Percentiles rank a stretch among this genome's conserved stretches.
Conservation (phyloP, 1,140 invertebrate species). For the Drosophila lacteicornis region DNA sequence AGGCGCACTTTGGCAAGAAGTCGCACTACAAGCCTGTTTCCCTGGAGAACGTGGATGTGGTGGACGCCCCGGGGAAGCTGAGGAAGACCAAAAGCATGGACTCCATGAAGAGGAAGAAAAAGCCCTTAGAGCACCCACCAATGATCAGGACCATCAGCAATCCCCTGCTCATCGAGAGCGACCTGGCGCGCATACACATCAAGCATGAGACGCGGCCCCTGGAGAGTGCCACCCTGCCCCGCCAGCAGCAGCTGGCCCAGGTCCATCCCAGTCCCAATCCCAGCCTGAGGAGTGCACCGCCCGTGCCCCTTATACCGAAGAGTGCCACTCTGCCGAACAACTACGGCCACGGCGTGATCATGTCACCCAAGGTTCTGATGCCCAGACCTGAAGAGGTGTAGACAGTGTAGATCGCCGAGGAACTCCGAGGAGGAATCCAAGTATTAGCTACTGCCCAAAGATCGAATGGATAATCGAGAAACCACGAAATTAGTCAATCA, state of each 20-base stretch:
- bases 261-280: conserved; percentile 58
- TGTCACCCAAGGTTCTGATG: conserved; percentile 68
- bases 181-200: conserved; percentile 67
- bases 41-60: conserved; percentile 61
- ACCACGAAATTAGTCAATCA: conserved; percentile 23
- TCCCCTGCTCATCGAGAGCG: conserved; percentile 65
- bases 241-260: conserved; percentile 38
- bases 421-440: conserved; percentile 22
- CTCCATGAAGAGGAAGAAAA: conserved; percentile 14
- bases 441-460: conserved; percentile 56
- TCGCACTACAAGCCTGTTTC: conserved; percentile 68
- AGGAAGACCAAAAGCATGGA: conserved; percentile 5
- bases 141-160: conserved; percentile 70
- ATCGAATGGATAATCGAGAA: conserved; percentile 28
- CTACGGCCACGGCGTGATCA: conserved; percentile 59
- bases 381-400: conserved; percentile 35
- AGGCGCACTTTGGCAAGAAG: conserved; percentile 51
- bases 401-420: not conserved
- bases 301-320: conserved; percentile 39
- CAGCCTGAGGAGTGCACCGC: conserved; percentile 64
- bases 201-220: conserved; percentile 65
- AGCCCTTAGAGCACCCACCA: conserved; percentile 23
- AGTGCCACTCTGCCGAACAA: conserved; percentile 41
- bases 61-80: conserved; percentile 38
- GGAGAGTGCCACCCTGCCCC: conserved; percentile 58